Percentiles rank a stretch among this genome's conserved stretches.
phyloP scores from a whole-genome alignment of 2,113 vertebrate genomes.

The Epinephelus fuscoguttatus region DNA sequence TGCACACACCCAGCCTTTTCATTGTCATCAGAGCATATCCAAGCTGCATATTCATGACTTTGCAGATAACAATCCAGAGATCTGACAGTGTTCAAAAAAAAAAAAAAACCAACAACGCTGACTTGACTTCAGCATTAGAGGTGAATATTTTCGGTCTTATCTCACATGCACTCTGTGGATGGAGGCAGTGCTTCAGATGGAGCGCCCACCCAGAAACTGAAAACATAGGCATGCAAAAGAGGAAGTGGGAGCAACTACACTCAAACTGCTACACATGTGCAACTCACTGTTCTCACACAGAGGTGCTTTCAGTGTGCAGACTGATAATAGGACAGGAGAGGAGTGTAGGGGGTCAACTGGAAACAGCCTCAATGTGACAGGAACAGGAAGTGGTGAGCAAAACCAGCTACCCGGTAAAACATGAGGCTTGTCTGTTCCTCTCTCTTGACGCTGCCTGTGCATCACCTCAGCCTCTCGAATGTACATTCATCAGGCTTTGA shows the following conservation, averaged over 20 bases:
- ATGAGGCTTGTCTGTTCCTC: slow-evolving; percentile 64
- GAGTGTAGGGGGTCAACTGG: slow-evolving; percentile 38
- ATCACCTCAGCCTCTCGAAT: slow-evolving; percentile 35
- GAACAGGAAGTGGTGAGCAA: slow-evolving; percentile 78
- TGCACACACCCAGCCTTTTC: neutral
- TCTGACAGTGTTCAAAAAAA: neutral
- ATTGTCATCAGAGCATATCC: slow-evolving; percentile 1
- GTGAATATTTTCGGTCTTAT: neutral
- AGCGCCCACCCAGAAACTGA: slow-evolving; percentile 58
- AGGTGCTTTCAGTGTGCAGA: slow-evolving; percentile 45
- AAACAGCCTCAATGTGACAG: slow-evolving; percentile 57
- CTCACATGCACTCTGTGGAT: slow-evolving; percentile 6
- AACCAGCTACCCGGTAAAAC: slow-evolving; percentile 61
- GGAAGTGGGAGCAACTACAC: slow-evolving; percentile 52
- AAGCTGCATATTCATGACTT: neutral
- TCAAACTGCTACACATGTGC: slow-evolving; percentile 16
- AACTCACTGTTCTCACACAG: slow-evolving; percentile 5
- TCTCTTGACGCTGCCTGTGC: slow-evolving; percentile 29
- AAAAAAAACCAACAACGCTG: neutral
- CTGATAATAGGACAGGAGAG: slow-evolving; percentile 27
- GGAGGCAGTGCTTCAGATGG: slow-evolving; percentile 55
- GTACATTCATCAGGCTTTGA: slow-evolving; percentile 14
- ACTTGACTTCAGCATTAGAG: neutral
- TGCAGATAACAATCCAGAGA: neutral
- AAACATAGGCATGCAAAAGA: slow-evolving; percentile 39